phyloP scores from a whole-genome alignment of 2,888 invertebrate genomes.

The Cylloceria caligata region DNA sequence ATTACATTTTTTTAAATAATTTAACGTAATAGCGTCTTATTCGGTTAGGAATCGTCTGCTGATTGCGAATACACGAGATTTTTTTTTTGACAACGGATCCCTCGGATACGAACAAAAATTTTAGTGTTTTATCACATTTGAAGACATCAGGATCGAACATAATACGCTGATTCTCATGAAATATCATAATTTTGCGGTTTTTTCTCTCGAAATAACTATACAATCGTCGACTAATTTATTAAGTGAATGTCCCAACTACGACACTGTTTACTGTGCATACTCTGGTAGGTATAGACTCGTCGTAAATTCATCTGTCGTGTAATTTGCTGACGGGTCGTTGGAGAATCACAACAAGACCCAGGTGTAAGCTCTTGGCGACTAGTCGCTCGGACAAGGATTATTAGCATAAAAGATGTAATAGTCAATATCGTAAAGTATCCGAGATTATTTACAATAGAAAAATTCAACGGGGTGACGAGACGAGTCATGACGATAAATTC shows the following conservation, averaged over 20 bases:
- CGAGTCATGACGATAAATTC: constrained; percentile 56
- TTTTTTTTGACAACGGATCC: no score
- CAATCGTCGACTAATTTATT: no score
- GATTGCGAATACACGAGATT: no score
- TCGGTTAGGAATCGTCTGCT: no score
- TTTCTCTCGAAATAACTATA: no score
- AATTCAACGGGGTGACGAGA: constrained; percentile 37
- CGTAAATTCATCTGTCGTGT: constrained; percentile 44
- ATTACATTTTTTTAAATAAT: background rate
- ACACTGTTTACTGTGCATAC: background rate
- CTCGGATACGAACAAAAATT: no score
- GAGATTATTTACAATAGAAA: constrained; percentile 58
- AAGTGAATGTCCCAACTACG: background rate
- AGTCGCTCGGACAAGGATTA: constrained; percentile 62
- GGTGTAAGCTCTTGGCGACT: constrained; percentile 61
- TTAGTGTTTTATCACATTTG: no score
- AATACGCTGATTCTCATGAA: no score
- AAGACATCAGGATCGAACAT: no score
- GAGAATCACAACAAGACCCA: constrained; percentile 19
- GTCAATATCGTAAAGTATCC: constrained; percentile 79
- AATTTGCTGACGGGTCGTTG: constrained; percentile 50
- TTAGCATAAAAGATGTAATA: constrained; percentile 64
- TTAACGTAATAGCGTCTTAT: no score
- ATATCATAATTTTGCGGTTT: no score
- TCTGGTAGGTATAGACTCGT: constrained; percentile 14